Base-by-base conservation (phyloP, 2,888 invertebrate genomes). In the Cephus runcator region DNA sequence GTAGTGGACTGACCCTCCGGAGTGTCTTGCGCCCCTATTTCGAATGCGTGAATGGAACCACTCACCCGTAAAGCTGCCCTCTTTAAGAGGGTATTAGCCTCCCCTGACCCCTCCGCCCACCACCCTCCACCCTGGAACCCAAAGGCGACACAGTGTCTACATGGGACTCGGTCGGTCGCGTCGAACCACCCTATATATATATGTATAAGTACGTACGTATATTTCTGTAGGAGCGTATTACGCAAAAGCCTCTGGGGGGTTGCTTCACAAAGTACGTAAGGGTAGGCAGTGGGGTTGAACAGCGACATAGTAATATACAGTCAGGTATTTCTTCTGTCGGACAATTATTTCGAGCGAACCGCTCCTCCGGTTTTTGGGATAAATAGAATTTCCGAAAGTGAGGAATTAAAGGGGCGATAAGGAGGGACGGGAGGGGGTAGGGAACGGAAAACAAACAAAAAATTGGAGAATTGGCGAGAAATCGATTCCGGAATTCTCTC, bases 51-150 rank as follows among this genome's bases (percentile, higher is more conserved):
- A 84, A 84, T 81, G 81, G 81, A 84, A 78, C 79, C 84, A 83
- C 81, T 85, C 83, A 77, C 77, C 80, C 81, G 83, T 85, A 83
- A 84, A 83, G 81, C 83, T 79, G 82, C 79, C 79, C 83, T 85
- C 82, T 84, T 84, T 82, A 84, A 81, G 84, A 80, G 82, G 81
- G 79, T 84, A 85, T 84, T 84, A 85, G 83, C 82, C 81, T 76
- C 80, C 83, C 81, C 69, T 73, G 69, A 30, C 56, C 40, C 71
- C 56, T 35, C 73, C 78, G 12, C 40, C 76, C 79, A 12, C 40
- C 40, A 23, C 23, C 23, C 40, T 9, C 23, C 23, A 0, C 15
- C 23, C 23, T 23, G 71, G 31, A 71, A 31, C 31, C 34, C 12
- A 34, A 15, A 75, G 84, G 86, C 84, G 84, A 84, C 86, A 78